Evolutionary conservation across 2,888 invertebrate genomes (phyloP).

Genomic region (Syrphus vitripennis): DNA sequence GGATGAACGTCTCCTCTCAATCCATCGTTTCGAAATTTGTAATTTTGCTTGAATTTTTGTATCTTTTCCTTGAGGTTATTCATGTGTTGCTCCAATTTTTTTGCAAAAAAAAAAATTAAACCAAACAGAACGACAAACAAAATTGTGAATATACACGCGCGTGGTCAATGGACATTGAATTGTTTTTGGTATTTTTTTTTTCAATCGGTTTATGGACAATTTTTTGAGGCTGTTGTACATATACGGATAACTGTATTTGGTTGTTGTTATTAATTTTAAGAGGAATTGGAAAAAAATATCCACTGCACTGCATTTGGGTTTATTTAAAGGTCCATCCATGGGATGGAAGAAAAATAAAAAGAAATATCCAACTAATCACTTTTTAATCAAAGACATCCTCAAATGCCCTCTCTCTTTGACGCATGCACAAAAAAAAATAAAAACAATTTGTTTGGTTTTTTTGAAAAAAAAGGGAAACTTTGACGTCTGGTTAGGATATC

Average conservation of each 20-base stretch:
- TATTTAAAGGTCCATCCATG: background rate
- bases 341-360: background rate
- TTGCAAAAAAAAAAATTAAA: background rate
- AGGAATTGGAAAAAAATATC: background rate
- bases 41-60: constrained; percentile 30
- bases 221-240: too few species aligned
- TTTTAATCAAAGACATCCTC: constrained; percentile 56
- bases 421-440: background rate
- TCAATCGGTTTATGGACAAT: background rate
- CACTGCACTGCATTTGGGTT: background rate
- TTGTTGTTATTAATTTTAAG: background rate
- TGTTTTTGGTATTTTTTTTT: background rate
- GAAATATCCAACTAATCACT: constrained; percentile 48
- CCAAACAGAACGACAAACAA: constrained; percentile 12
- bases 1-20: background rate
- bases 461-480: constrained; percentile 20
- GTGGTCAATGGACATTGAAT: constrained; percentile 57
- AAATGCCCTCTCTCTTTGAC: background rate
- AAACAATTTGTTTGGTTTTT: constrained; percentile 13
- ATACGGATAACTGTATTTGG: background rate
- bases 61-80: constrained; percentile 41
- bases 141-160: constrained; percentile 27
- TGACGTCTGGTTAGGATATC: too few species aligned
- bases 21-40: background rate
- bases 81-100: constrained; percentile 59